Evolutionary conservation across 2,888 invertebrate species (phyloP).

Genomic region (Cephus runcator): DNA sequence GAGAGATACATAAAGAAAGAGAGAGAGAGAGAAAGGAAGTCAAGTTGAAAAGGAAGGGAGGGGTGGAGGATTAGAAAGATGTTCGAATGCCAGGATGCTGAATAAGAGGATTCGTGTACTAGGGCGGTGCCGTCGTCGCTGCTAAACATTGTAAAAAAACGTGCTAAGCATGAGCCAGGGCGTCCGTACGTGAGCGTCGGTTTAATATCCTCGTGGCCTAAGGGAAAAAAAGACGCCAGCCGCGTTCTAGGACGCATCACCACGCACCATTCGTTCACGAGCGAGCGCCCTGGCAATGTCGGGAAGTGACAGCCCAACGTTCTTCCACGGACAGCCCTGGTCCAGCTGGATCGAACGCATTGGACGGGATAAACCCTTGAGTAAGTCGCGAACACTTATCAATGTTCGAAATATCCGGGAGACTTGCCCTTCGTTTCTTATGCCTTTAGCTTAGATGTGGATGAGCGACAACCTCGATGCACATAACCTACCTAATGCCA

Average conservation of each 20-base stretch:
- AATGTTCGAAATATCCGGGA: background rate
- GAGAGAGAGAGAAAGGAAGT: background rate
- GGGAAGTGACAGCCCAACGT: constrained; percentile 65
- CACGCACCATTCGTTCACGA: constrained; percentile 5
- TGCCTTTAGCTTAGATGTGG: background rate
- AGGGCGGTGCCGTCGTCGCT: background rate
- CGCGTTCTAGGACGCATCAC: background rate
- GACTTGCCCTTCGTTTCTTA: background rate
- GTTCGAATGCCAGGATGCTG: background rate
- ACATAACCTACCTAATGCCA: background rate
- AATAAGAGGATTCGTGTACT: background rate
- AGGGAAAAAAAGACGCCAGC: background rate
- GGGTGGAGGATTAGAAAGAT: background rate
- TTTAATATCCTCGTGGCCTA: background rate
- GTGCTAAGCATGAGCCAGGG: background rate
- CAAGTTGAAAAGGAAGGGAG: background rate
- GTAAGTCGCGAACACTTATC: constrained; percentile 44
- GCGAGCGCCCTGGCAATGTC: constrained; percentile 54
- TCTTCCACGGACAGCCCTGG: constrained; percentile 65
- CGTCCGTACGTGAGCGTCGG: background rate
- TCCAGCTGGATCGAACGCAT: constrained; percentile 64
- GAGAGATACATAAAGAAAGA: background rate
- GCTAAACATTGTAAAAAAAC: background rate
- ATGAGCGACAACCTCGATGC: background rate
- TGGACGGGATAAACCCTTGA: constrained; percentile 62